Base-by-base conservation (phyloP, 2,113 vertebrate species). In the Saguinus midas region DNA sequence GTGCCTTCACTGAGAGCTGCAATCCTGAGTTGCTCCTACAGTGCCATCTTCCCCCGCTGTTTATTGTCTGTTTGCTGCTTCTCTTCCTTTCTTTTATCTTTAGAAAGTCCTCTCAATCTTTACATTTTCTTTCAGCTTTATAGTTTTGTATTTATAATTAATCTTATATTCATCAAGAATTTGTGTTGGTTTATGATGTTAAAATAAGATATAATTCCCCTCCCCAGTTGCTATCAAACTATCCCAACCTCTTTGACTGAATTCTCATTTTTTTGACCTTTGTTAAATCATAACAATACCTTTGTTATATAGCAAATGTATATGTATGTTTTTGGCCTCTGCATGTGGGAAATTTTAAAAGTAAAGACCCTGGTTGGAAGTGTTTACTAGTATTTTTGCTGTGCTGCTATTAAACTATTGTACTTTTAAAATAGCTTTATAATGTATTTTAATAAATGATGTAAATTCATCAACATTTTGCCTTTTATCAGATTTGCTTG, bases 151-250 rank as follows among this genome's bases (percentile, higher is more conserved):
- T 70, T 85, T 95, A 84, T 75, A 85, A 90, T 86, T 81, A 82
- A 76, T 72, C 16, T 94, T 92, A 90, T 82, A 81, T 92, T 95
- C 52, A 82, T 82, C 92, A 94, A 55, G 4, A 92, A 96, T 94
- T 94, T 95, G 37, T 73, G 20, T 35, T 72, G 43, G 43, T 57
- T 90, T 94, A 61, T 72, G 23, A 96, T 72, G 17, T 70, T 94
- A 75, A 76, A 70, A 64, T 89, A 81, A 95, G 76, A 72, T 32
- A 32, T 32, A 64, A 64, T 11, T 78, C 43, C 18, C 55, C 32
- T 94, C 40, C 20, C 37, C 9, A 95, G 68, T 45, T 80, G 37
- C 89, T 86, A 87, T 45, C 43, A 93, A 93, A 84, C 70, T 48
- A 57, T 79, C 20, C 18, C 18, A 85, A 29, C 7, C 64, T 94